phyloP scores from a whole-genome alignment of 2,113 vertebrate species.

The Narcine bancroftii region DNA sequence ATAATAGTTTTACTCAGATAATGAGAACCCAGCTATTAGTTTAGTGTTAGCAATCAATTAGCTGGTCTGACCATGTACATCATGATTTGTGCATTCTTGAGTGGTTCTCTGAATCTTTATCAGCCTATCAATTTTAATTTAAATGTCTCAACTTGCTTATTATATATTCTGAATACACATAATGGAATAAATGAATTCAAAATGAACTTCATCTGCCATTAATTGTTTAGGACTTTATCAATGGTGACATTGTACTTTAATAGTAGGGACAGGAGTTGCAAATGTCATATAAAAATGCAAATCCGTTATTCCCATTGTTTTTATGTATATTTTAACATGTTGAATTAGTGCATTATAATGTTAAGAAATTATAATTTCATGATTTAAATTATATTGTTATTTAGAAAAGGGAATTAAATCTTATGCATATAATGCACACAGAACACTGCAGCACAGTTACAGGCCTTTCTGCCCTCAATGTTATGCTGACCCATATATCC shows the following conservation, averaged over 20 bases:
- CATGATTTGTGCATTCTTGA: slow-evolving; percentile 18
- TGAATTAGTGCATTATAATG: background rate
- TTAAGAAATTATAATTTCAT: background rate
- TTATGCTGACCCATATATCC: no score
- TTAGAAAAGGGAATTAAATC: background rate
- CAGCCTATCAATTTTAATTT: slow-evolving; percentile 36
- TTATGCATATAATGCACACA: no score
- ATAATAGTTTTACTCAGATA: slow-evolving; percentile 36
- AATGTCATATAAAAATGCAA: slow-evolving; percentile 26
- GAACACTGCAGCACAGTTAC: no score
- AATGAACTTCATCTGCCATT: slow-evolving; percentile 20
- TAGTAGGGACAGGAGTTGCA: background rate
- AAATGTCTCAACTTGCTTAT: slow-evolving; percentile 22
- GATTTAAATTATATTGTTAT: slow-evolving; percentile 9
- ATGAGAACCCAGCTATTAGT: slow-evolving; percentile 30
- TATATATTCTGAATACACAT: slow-evolving; percentile 29
- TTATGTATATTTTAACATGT: slow-evolving; percentile 16
- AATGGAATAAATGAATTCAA: slow-evolving; percentile 35
- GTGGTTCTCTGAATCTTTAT: slow-evolving; percentile 33
- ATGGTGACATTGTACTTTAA: slow-evolving; percentile 34
- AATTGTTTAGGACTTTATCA: slow-evolving; percentile 35
- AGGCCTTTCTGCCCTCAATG: no score
- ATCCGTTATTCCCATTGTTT: background rate
- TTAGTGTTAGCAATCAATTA: slow-evolving; percentile 36
- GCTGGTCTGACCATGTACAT: background rate